Percentiles rank a stretch among this genome's conserved stretches.
Conservation (phyloP, 1,140 invertebrate species). For the Plectrocnemia conspersa region DNA sequence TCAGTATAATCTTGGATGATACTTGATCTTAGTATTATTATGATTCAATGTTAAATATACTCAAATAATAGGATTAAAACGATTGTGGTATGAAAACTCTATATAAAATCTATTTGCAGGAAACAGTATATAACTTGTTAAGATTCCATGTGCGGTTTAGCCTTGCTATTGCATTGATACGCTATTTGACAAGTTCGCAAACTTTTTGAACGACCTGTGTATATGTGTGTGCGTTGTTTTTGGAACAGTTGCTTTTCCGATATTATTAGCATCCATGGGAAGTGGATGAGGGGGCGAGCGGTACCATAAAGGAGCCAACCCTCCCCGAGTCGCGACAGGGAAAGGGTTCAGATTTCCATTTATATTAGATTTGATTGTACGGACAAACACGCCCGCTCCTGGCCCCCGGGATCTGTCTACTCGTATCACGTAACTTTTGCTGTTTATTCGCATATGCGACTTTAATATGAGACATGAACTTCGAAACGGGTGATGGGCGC, state of each 20-base stretch:
- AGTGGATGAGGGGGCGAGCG: slow-evolving; percentile 4
- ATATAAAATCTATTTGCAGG: too few relatives aligned
- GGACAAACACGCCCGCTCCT: slow-evolving; percentile 27
- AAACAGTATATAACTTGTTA: too few relatives aligned
- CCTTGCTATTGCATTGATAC: too few relatives aligned
- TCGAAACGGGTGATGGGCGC: slow-evolving; percentile 14
- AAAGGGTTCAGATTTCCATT: slow-evolving; percentile 35
- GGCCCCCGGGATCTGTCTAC: slow-evolving; percentile 21
- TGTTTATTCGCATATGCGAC: slow-evolving; percentile 34
- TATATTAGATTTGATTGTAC: slow-evolving; percentile 37
- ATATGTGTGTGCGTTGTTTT: slow-evolving; percentile 13
- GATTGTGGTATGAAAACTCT: too few relatives aligned
- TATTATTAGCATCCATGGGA: slow-evolving; percentile 25
- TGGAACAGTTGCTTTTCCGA: slow-evolving; percentile 22
- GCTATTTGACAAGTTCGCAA: too few relatives aligned
- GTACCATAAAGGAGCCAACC: slow-evolving; percentile 17
- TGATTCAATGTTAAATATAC: too few relatives aligned
- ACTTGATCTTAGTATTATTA: too few relatives aligned
- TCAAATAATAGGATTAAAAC: too few relatives aligned
- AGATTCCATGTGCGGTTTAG: too few relatives aligned
- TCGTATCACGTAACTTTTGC: slow-evolving; percentile 34
- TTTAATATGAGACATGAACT: slow-evolving; percentile 30
- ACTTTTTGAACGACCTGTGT: too few relatives aligned
- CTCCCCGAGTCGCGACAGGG: slow-evolving; percentile 9
- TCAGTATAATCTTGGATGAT: too few relatives aligned